Evolutionary conservation across 2,113 vertebrate species (phyloP), one percentile per base, ranked within the genome.

Genomic region (Piaya cayana): DNA sequence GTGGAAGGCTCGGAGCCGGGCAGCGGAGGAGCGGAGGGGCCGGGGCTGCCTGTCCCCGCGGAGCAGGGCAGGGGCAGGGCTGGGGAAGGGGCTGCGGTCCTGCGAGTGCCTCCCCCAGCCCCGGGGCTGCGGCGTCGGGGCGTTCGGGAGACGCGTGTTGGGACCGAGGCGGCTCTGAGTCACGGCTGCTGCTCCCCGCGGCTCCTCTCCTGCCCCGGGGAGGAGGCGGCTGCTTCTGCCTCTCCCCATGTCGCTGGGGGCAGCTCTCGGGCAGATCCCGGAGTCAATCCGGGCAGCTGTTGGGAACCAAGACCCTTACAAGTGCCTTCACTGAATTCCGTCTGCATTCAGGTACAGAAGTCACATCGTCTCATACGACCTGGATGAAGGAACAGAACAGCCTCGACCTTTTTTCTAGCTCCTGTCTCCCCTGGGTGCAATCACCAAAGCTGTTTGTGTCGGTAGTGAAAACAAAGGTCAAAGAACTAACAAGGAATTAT

Each of bases 331-430:
- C 20, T 29, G 64, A 86, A 26, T 67, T 47, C 20, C 34, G 22
- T 34, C 49, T 1, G 1, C 72, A 0, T 45, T 53, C 56, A 11
- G 29, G 30, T 30, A 3, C 4, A 0, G 17, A 5, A 25, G 49
- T 17, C 42, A 23, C 42, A 56, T 6, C 39, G 7, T 9, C 71
- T 21, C 53, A 3, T 0, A 10, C 13, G 56, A 56, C 21, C 39
- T 8, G 2, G 39, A 3, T 11, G 59, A 53, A 87, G 29, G 64
- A 67, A n/a, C 0, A 26, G 42, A 49, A 18, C 58, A 21, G 32
- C 26, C 29, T 59, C 15, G 13, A 37, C 55, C 27, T 87, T 72
- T 17, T n/a, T 69, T 79, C 42, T 77, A 20, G 25, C 37, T 56
- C 1, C 0, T 50, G 16, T 65, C 49, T 71, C 6, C 12, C 20